phyloP scores from a whole-genome alignment of 2,888 invertebrate species.

The Lasius platythorax region DNA sequence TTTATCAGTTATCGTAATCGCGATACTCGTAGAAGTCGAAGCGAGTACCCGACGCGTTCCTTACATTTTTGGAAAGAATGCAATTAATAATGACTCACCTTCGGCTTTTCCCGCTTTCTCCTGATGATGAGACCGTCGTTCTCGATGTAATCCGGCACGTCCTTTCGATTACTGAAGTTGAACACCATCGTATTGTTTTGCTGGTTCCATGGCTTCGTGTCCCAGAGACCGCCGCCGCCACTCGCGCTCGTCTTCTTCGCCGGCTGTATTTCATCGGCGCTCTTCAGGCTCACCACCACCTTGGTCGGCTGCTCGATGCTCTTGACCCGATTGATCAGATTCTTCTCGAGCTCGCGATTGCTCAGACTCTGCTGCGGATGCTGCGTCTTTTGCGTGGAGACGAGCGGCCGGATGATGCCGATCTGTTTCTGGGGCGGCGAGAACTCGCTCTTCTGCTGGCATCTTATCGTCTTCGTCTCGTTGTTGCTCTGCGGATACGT shows the following conservation, averaged over 20 bases:
- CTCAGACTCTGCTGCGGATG: slow-evolving; percentile 86
- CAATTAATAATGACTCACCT: slow-evolving; percentile 88
- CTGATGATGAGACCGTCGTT: slow-evolving; percentile 93
- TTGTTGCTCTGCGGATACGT: slow-evolving; percentile 79
- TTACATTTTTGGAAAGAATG: slow-evolving; percentile 15
- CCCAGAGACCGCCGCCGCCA: slow-evolving; percentile 83
- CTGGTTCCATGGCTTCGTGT: slow-evolving; percentile 86
- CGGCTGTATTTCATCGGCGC: slow-evolving; percentile 84
- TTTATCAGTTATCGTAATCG: background rate
- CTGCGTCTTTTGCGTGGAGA: slow-evolving; percentile 84
- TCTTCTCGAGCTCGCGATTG: slow-evolving; percentile 90
- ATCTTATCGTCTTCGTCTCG: slow-evolving; percentile 80
- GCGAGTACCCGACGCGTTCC: background rate
- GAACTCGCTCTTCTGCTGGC: slow-evolving; percentile 76
- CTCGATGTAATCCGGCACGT: slow-evolving; percentile 96
- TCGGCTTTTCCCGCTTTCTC: slow-evolving; percentile 90
- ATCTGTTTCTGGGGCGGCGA: slow-evolving; percentile 86
- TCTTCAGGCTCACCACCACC: slow-evolving; percentile 86
- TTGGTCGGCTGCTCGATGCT: slow-evolving; percentile 87
- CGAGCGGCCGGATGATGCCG: slow-evolving; percentile 87
- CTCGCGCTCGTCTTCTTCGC: slow-evolving; percentile 79
- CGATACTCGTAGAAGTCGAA: background rate
- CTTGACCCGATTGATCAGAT: slow-evolving; percentile 90
- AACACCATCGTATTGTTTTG: slow-evolving; percentile 93
- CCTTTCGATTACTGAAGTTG: slow-evolving; percentile 94